Conservation (phyloP, 2,113 vertebrate species). For the Microcebus tavaratra region DNA sequence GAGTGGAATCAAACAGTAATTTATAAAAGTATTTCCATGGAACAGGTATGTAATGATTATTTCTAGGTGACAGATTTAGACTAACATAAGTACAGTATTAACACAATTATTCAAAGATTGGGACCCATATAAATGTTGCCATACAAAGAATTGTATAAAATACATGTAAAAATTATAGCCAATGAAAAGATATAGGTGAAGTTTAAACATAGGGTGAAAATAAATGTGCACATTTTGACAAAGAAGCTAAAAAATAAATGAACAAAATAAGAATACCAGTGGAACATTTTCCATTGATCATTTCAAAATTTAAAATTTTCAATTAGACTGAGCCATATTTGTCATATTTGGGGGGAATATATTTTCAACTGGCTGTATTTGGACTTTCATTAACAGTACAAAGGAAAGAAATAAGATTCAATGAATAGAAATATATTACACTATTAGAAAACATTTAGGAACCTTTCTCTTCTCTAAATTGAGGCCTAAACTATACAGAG, state of each 20-base stretch:
- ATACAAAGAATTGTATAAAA: not conserved
- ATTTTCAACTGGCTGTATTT: not conserved
- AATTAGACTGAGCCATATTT: not conserved
- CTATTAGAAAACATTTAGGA: not conserved
- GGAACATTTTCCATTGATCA: not conserved
- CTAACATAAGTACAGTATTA: not conserved
- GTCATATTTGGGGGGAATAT: not conserved
- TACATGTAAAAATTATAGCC: not conserved
- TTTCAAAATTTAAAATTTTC: not conserved
- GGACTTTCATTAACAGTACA: not conserved
- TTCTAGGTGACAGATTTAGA: not conserved
- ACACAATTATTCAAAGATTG: not conserved
- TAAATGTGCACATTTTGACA: not conserved
- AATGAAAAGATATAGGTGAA: not conserved
- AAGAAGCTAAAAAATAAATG: not conserved
- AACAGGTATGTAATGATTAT: constrained; percentile 90
- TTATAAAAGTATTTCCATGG: constrained; percentile 98
- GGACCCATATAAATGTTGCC: not conserved
- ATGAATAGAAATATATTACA: not conserved
- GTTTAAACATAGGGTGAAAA: not conserved
- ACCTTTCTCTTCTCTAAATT: not conserved
- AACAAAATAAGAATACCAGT: not conserved
- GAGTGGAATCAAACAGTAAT: constrained; percentile 99
- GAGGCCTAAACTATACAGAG: not conserved
- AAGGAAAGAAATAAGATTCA: not conserved